A percentile compares a stretch with the other conserved stretches of the same genome.
Conservation (phyloP, 2,797 vertebrate species). For the Morus bassanus region DNA sequence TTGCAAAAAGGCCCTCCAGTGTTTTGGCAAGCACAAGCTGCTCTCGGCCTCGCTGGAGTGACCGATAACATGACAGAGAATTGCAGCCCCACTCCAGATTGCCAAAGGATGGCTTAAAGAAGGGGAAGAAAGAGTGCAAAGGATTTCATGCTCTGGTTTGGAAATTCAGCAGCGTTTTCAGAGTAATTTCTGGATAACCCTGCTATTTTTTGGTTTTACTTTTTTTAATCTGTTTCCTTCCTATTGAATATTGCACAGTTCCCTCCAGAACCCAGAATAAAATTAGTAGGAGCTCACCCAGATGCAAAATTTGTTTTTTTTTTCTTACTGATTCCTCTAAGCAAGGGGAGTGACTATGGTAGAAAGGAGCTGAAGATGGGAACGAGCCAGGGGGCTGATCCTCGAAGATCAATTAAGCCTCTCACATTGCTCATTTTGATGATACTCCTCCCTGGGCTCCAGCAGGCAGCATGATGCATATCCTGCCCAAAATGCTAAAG, state of each 20-base stretch:
- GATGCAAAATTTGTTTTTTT: not conserved
- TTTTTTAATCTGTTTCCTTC: not conserved
- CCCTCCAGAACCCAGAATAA: not conserved
- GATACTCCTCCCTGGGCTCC: not conserved
- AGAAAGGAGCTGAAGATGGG: not conserved
- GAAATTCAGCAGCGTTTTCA: not conserved
- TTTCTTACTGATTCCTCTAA: not conserved
- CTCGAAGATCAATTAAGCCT: not conserved
- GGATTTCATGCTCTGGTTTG: not conserved
- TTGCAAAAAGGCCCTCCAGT: not conserved
- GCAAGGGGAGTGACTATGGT: not conserved
- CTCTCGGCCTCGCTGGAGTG: not conserved
- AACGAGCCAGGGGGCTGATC: not conserved
- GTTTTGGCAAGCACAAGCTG: not conserved
- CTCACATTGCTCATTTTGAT: not conserved
- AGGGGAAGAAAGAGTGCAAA: not conserved
- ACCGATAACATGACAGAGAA: rapidly evolving
- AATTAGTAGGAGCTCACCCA: not conserved
- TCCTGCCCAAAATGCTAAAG: not conserved
- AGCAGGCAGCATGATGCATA: not conserved
- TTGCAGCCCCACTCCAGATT: too few species aligned
- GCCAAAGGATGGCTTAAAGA: not conserved
- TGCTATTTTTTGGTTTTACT: not conserved
- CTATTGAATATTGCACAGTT: not conserved
- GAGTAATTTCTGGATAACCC: not conserved